Percentiles rank a stretch among this genome's conserved stretches.
Evolutionary conservation across 1,140 invertebrate genomes (phyloP).

Genomic region (Maniola jurtina): DNA sequence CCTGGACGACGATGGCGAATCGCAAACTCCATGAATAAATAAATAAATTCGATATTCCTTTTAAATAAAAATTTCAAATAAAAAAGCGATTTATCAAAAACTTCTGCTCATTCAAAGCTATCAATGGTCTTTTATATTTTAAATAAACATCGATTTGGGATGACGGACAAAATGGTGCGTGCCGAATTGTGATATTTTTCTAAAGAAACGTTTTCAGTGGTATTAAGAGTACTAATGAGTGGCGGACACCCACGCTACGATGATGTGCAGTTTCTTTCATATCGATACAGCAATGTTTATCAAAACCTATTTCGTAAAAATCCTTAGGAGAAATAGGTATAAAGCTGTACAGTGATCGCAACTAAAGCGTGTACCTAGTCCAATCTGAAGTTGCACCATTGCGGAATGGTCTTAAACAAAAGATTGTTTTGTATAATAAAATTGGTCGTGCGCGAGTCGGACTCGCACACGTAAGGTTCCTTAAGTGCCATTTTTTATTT

Average conservation of each 20-base stretch:
- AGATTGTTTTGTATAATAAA: too few species aligned
- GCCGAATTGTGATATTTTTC: constrained; percentile 57
- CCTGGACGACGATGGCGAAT: constrained; percentile 73
- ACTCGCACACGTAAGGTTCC: too few species aligned
- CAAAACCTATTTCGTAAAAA: not conserved
- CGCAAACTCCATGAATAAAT: constrained; percentile 74
- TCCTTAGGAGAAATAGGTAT: too few species aligned
- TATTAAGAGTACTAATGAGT: constrained; percentile 71
- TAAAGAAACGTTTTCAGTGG: constrained; percentile 45
- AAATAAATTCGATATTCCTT: constrained; percentile 74
- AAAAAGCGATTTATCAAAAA: constrained; percentile 77
- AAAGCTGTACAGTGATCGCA: too few species aligned
- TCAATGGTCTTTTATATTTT: constrained; percentile 66
- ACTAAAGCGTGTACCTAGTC: too few species aligned
- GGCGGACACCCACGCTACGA: constrained; percentile 65
- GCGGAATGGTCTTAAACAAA: too few species aligned
- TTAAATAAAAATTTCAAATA: constrained; percentile 72
- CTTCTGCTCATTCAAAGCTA: constrained; percentile 50
- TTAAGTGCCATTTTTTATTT: too few species aligned
- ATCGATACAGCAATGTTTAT: not conserved
- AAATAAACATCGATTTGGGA: constrained; percentile 75
- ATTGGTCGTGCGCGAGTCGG: too few species aligned
- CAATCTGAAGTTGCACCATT: too few species aligned
- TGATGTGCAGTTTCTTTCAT: constrained; percentile 54
- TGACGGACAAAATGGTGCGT: constrained; percentile 69